Evolutionary conservation across 1,140 invertebrate species (phyloP), one percentile per base, ranked within the genome.

Genomic region (Pogonomyrmex barbatus): DNA sequence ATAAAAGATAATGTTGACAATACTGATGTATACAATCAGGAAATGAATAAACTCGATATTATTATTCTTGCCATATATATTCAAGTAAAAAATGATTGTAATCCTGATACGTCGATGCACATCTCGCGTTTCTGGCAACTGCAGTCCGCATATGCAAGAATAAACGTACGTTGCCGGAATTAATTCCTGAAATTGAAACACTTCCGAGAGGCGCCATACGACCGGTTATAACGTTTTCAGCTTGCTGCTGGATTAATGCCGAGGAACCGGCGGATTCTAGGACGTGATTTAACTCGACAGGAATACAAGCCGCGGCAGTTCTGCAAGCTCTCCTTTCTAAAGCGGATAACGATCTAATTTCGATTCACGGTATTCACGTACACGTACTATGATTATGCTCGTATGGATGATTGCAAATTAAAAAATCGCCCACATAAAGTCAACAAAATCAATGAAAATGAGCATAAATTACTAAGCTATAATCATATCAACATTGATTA

Each of bases 101-200:
- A 81, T 68, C 33, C 70, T 24, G 47, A 70, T 70, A 50, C 42
- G 52, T 81, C 63, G 50, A 70, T 79, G 42, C 8, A 77, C 9
- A 77, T 77, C 56, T 77, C 24, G 56, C 17, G 17, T 81, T 67
- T 30, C 8, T 30, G 12, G 8, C 63, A 50, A 47, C 47, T 47
- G 6, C 24, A 54, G n/a, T 70, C 4, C 45, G n/a, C 10, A 14
- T 9, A 68, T 70, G 47, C 63, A 56, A 68, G 77, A 79, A 67
- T 79, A 68, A 70, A 81, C 36, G 63, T 81, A 81, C 77, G 63
- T 54, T 68, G n/a, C 36, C n/a, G 63, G 36, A 81, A 81, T 68
- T 81, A 81, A 81, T 81, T 70, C 36, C 47, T 70, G 77, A 81
- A 81, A 81, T 81, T 81, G 77, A 81, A 81, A 81, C 77, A 81